A percentile compares a stretch with the other conserved stretches of the same genome.
Evolutionary conservation across 2,113 vertebrate species (phyloP).

Genomic region (Zapus hudsonius): DNA sequence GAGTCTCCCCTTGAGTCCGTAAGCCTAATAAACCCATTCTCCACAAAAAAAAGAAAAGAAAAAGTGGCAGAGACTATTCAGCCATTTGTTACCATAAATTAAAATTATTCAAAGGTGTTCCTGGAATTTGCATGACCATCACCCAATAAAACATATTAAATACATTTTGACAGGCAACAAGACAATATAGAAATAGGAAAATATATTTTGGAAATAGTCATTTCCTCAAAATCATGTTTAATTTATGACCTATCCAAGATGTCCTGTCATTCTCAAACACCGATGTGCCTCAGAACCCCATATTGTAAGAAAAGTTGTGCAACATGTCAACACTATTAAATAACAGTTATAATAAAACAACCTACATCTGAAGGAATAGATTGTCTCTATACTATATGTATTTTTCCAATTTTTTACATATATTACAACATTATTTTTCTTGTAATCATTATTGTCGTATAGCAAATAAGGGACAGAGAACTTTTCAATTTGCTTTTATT

Average conservation of each 20-base stretch:
- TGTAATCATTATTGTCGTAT: too few relatives aligned
- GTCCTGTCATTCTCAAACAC: not conserved
- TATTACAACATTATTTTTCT: too few relatives aligned
- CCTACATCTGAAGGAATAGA: not conserved
- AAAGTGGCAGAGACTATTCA: not conserved
- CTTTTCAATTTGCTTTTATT: too few relatives aligned
- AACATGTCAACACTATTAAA: not conserved
- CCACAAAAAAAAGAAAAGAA: too few relatives aligned
- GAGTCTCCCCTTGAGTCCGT: too few relatives aligned
- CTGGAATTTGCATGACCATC: constrained; percentile 41
- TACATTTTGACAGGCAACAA: not conserved
- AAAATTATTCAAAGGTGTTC: constrained; percentile 45
- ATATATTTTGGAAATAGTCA: constrained; percentile 40
- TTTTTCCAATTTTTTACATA: too few relatives aligned
- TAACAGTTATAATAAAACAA: not conserved
- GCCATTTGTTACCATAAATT: constrained; percentile 63
- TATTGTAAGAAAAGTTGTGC: not conserved
- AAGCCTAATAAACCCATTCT: too few relatives aligned
- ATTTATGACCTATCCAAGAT: not conserved
- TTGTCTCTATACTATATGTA: not conserved
- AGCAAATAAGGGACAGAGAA: too few relatives aligned
- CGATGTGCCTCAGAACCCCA: not conserved
- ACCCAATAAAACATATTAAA: constrained; percentile 57
- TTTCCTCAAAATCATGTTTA: constrained; percentile 53
- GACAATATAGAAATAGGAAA: constrained; percentile 59